Percentiles rank a stretch among this genome's conserved stretches.
Evolutionary conservation across 2,888 invertebrate species (phyloP).

Genomic region (Macrosiphum euphorbiae): DNA sequence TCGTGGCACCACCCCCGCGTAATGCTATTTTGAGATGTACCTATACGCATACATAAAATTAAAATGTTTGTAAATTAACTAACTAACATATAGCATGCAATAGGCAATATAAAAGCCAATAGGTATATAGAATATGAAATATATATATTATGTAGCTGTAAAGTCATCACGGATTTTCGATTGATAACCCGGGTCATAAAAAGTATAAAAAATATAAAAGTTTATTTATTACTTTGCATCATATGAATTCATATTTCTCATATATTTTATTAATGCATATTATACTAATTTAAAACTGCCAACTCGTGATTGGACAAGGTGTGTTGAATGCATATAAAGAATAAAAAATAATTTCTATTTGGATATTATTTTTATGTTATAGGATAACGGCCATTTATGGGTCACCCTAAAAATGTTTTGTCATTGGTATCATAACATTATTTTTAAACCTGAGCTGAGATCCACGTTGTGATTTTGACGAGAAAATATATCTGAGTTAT

Average conservation of each 20-base stretch:
- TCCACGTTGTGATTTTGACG: neutral
- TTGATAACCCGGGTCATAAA: neutral
- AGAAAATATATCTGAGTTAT: neutral
- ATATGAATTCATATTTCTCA: neutral
- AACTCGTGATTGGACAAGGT: neutral
- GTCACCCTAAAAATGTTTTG: neutral
- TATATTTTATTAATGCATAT: neutral
- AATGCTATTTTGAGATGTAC: too few relatives aligned
- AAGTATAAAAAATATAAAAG: neutral
- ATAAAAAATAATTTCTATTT: too few relatives aligned
- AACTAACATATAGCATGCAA: too few relatives aligned
- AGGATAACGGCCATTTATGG: neutral
- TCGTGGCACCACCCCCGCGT: too few relatives aligned
- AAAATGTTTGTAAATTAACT: too few relatives aligned
- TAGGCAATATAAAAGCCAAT: too few relatives aligned
- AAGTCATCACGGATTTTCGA: neutral
- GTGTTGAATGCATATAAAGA: neutral
- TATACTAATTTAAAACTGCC: neutral
- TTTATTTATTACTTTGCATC: neutral
- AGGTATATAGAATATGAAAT: too few relatives aligned
- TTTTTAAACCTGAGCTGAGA: neutral
- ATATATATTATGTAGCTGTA: neutral
- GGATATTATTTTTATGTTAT: neutral
- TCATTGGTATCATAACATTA: neutral
- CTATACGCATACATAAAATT: too few relatives aligned